Conservation (phyloP, 2,113 vertebrate genomes). For the Crotalus viridis region DNA sequence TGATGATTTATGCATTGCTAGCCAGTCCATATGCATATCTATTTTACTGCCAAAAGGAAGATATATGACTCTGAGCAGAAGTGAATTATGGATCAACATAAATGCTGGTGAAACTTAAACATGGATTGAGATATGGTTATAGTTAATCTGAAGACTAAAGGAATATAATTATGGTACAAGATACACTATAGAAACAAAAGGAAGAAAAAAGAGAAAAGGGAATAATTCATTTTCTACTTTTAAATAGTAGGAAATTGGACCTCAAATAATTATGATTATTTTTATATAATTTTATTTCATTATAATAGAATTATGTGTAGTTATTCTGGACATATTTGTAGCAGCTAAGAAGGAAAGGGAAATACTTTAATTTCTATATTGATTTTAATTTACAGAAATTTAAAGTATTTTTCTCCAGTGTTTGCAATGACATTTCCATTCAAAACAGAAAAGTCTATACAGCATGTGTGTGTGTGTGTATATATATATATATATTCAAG, state of each 20-base stretch:
- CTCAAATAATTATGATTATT: not conserved
- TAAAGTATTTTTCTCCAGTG: not conserved
- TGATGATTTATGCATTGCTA: not conserved
- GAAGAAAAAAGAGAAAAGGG: not conserved
- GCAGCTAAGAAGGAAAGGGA: not conserved
- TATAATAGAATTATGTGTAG: not conserved
- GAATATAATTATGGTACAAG: constrained; percentile 13
- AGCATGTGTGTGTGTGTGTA: not conserved
- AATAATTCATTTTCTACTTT: not conserved
- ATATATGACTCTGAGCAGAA: constrained; percentile 7
- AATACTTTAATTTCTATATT: not conserved
- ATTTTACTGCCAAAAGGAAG: not conserved
- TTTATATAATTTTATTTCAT: not conserved
- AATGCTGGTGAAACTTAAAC: not conserved
- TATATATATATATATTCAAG: not conserved
- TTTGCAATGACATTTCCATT: not conserved
- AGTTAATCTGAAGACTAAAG: constrained; percentile 26
- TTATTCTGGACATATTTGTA: not conserved
- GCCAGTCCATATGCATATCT: not conserved
- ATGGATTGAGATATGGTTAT: constrained; percentile 11
- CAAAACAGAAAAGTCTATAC: not conserved
- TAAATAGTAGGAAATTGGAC: not conserved
- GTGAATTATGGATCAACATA: not conserved
- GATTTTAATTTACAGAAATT: not conserved
- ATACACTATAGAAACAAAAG: not conserved